Percentiles rank a stretch among this genome's conserved stretches.
Conservation (phyloP, 1,140 invertebrate genomes). For the Pogonomyrmex barbatus region DNA sequence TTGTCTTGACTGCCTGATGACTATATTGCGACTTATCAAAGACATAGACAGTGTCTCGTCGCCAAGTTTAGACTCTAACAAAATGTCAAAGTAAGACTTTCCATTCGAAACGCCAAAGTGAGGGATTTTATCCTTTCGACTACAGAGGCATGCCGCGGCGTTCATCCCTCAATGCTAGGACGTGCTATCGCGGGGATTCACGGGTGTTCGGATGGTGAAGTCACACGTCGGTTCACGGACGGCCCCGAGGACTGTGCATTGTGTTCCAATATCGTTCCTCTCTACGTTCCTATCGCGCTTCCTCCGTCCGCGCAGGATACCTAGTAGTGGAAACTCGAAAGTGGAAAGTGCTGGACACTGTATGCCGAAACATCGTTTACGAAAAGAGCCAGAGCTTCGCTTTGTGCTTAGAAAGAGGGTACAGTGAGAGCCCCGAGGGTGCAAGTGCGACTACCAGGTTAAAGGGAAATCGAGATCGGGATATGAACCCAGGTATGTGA, state of each 20-base stretch:
- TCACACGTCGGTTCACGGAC: constrained; percentile 6
- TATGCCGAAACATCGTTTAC: not conserved
- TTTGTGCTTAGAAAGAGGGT: constrained; percentile 53
- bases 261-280: constrained; percentile 61
- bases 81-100: too few species aligned
- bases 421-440: constrained; percentile 60
- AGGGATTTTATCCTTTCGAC: not conserved
- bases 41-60: too few species aligned
- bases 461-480: constrained; percentile 81
- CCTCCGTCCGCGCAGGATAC: constrained; percentile 41
- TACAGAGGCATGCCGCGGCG: not conserved
- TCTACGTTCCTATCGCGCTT: constrained; percentile 52
- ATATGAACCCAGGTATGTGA: constrained; percentile 85
- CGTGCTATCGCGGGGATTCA: not conserved
- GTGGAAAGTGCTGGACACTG: constrained; percentile 62
- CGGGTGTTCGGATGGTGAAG: constrained; percentile 48
- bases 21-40: not conserved
- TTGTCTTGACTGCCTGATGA: not conserved
- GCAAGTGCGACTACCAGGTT: constrained; percentile 65
- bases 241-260: constrained; percentile 62
- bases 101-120: constrained; percentile 31
- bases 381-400: constrained; percentile 3
- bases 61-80: too few species aligned
- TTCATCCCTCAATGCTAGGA: not conserved
- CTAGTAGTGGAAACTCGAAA: constrained; percentile 41